These are phyloP conservation scores for Pelecanoides urinatrix DNA, from an alignment of 2,113 vertebrate genomes.

Conservation along the genomic window DNA sequence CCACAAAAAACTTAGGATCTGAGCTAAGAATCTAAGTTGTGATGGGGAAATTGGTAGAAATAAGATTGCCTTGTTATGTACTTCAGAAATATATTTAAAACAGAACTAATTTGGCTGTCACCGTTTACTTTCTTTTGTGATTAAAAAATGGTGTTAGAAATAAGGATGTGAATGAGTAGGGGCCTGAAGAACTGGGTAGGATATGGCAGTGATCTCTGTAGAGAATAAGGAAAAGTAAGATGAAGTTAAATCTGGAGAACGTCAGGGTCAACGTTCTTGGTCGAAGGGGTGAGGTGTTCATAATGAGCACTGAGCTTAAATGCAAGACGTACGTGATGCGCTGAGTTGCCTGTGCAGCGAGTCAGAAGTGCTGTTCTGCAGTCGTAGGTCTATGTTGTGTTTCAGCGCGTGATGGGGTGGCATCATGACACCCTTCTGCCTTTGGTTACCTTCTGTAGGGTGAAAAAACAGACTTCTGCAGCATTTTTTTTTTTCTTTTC, in stretches of 20 bases:
- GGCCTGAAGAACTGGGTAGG: background rate
- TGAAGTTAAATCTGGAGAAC: background rate
- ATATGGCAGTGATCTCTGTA: background rate
- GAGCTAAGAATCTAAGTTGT: background rate
- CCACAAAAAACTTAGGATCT: background rate
- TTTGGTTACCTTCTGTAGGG: background rate
- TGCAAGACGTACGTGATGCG: fast-evolving
- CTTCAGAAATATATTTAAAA: background rate
- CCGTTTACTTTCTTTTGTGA: background rate
- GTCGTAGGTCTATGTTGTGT: fast-evolving
- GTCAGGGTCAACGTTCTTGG: fast-evolving
- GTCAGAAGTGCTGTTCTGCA: background rate
- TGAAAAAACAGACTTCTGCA: background rate
- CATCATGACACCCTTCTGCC: background rate
- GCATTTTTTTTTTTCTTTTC: background rate
- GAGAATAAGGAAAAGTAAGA: background rate
- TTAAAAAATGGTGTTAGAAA: background rate
- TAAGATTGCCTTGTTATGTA: too few species aligned
- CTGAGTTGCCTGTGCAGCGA: background rate
- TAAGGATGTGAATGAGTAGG: background rate
- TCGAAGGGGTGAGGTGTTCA: fast-evolving
- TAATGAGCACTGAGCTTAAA: background rate
- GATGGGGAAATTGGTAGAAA: background rate
- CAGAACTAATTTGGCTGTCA: background rate
- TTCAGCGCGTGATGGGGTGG: background rate